These are phyloP conservation scores for Zeugodacus cucurbitae DNA, from an alignment of 1,140 invertebrate species.

Conservation along the genomic window DNA sequence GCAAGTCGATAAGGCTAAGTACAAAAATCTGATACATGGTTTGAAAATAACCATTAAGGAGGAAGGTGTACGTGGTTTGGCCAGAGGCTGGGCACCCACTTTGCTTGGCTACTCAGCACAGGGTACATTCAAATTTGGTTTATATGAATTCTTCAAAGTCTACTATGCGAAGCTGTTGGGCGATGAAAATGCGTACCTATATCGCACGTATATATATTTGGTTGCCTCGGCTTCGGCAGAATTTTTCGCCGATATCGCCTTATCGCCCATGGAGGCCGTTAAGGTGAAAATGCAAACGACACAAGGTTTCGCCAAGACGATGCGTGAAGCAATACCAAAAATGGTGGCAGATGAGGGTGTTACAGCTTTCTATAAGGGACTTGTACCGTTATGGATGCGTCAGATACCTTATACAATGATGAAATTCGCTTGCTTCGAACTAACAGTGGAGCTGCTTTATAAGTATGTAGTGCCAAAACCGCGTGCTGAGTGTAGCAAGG, in stretches of 20 bases:
- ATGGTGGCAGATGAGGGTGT: conserved; percentile 81
- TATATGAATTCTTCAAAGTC: conserved; percentile 85
- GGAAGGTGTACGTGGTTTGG: conserved; percentile 75
- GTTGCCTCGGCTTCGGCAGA: conserved; percentile 95
- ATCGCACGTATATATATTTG: conserved; percentile 90
- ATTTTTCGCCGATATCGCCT: conserved; percentile 97
- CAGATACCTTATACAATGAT: conserved; percentile 98
- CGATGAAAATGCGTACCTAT: conserved; percentile 82
- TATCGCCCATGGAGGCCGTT: conserved; percentile 94
- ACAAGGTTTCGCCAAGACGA: conserved; percentile 84
- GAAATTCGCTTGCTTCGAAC: conserved; percentile 99
- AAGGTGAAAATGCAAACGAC: conserved; percentile 92
- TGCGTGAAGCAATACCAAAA: conserved; percentile 88
- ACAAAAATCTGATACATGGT: conserved; percentile 74
- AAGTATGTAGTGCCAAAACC: conserved; percentile 88
- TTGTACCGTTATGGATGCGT: conserved; percentile 90
- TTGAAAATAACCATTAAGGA: conserved; percentile 75
- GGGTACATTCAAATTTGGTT: conserved; percentile 74
- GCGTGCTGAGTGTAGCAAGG: conserved; percentile 84
- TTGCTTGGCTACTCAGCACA: conserved; percentile 82
- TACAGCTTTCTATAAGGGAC: conserved; percentile 81
- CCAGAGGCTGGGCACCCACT: conserved; percentile 83
- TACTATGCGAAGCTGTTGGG: conserved; percentile 75
- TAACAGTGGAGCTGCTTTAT: conserved; percentile 94
- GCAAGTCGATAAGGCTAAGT: conserved; percentile 74